A percentile compares a stretch with the other conserved stretches of the same genome.
Conservation (phyloP, 2,888 invertebrate species). For the Melanargia galathea region DNA sequence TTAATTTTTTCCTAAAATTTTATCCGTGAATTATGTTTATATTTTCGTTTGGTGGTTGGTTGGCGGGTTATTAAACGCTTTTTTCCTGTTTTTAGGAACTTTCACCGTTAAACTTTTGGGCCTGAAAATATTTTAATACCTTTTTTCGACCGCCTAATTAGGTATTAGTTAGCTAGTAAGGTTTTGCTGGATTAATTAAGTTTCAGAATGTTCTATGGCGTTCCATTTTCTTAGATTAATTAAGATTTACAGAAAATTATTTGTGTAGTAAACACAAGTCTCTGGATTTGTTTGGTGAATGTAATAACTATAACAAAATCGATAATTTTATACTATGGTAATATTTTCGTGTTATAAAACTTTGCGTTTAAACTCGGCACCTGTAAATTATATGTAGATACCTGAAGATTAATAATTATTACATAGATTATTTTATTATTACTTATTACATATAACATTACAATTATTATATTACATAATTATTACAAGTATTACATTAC, state of each 20-base stretch:
- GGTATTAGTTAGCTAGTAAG: neutral
- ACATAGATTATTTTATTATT: no score
- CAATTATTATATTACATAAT: no score
- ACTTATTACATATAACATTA: no score
- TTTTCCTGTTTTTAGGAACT: neutral
- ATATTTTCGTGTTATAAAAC: no score
- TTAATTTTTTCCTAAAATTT: slow-evolving; percentile 32
- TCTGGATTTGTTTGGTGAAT: neutral
- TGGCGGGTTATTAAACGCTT: slow-evolving; percentile 19
- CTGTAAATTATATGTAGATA: no score
- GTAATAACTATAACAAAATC: no score
- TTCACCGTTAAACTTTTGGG: slow-evolving; percentile 8
- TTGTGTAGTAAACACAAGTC: neutral
- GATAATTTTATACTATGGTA: no score
- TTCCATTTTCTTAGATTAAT: neutral
- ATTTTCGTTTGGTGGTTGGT: slow-evolving; percentile 4
- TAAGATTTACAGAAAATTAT: neutral
- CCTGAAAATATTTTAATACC: slow-evolving; percentile 6
- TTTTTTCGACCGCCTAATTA: slow-evolving; percentile 8
- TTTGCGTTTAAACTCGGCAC: no score
- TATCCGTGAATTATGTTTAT: slow-evolving; percentile 19
- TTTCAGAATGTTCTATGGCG: neutral
- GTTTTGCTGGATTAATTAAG: slow-evolving; percentile 4
- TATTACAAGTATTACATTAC: no score
- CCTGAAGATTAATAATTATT: no score